Conservation (phyloP, 1,140 invertebrate species). For the Adelges cooleyi region DNA sequence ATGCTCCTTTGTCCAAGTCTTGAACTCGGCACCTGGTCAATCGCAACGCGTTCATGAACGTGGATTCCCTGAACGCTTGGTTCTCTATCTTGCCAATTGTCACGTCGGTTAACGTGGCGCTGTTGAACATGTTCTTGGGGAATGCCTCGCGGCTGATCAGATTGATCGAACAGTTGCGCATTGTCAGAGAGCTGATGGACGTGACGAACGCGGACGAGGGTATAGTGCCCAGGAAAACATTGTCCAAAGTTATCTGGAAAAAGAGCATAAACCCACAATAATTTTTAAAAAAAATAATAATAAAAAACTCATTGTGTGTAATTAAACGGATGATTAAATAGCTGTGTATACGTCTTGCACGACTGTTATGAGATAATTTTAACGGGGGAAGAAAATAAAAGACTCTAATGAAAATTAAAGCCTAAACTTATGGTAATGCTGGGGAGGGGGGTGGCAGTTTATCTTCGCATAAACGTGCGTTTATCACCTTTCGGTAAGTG, state of each 20-base stretch:
- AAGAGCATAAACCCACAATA: too few species aligned
- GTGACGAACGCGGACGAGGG: constrained; percentile 2
- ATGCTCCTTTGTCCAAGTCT: neutral
- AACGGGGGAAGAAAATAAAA: too few species aligned
- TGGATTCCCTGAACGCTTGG: neutral
- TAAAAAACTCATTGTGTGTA: too few species aligned
- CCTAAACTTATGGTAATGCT: too few species aligned
- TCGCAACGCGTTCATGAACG: neutral
- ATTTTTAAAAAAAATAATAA: too few species aligned
- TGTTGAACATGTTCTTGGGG: neutral
- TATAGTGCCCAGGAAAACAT: neutral
- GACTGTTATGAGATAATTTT: too few species aligned
- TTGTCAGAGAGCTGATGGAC: neutral
- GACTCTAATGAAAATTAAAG: too few species aligned
- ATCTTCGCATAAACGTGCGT: too few species aligned
- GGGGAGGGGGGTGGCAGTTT: too few species aligned
- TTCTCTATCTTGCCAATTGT: neutral
- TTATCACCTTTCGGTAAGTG: too few species aligned
- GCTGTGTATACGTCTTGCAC: too few species aligned
- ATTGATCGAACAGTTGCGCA: neutral
- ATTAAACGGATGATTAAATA: too few species aligned
- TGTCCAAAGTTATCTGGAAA: constrained; percentile 1
- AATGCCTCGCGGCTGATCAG: neutral
- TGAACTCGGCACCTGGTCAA: neutral
- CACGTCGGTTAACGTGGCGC: neutral